phyloP scores from a whole-genome alignment of 2,113 vertebrate genomes.

The Echinops telfairi region DNA sequence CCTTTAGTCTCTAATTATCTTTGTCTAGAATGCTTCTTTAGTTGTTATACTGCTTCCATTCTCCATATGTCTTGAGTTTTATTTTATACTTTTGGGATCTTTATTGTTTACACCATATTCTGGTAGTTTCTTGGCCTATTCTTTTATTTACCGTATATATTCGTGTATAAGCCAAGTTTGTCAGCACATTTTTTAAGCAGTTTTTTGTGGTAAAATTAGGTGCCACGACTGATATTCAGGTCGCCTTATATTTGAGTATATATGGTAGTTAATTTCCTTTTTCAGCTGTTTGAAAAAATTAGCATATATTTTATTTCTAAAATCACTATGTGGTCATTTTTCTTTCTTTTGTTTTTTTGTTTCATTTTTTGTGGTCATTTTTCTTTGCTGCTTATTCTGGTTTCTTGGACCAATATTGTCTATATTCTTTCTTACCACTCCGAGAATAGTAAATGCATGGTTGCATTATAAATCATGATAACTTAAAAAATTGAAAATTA shows the following conservation, averaged over 20 bases:
- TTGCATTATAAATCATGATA: background rate
- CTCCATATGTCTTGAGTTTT: background rate
- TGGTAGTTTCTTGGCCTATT: background rate
- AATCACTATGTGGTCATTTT: background rate
- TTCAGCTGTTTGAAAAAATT: background rate
- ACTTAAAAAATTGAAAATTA: background rate
- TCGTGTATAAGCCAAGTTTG: too few relatives aligned
- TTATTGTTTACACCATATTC: background rate
- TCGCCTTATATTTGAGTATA: too few relatives aligned
- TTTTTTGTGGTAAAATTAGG: too few relatives aligned
- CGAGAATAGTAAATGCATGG: background rate
- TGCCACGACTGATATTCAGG: too few relatives aligned
- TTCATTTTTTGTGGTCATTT: background rate
- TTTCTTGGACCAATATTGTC: background rate
- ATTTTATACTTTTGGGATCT: background rate
- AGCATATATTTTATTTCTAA: background rate
- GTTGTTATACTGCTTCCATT: background rate
- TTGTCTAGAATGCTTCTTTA: background rate
- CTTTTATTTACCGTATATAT: background rate
- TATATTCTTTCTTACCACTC: background rate
- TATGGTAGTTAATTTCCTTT: background rate
- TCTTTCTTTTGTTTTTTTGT: background rate
- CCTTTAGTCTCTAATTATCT: background rate
- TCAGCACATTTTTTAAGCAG: too few relatives aligned
- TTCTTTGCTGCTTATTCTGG: background rate